phyloP scores from a whole-genome alignment of 2,113 vertebrate species.

The Typhlomys cinereus region DNA sequence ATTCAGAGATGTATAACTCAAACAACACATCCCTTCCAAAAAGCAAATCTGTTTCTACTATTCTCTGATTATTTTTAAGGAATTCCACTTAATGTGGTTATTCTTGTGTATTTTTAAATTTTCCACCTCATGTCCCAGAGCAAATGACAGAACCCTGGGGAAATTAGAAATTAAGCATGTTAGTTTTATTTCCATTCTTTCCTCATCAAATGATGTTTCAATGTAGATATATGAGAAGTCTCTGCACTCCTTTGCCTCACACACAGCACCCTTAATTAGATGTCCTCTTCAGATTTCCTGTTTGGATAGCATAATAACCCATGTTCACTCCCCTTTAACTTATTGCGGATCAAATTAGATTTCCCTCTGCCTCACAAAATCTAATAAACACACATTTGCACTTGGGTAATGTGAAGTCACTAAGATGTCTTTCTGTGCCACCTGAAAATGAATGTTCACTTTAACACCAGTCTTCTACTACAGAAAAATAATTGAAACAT shows the following conservation, averaged over 20 bases:
- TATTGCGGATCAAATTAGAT: background rate
- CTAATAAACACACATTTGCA: background rate
- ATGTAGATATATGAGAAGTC: background rate
- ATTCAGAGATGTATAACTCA: background rate
- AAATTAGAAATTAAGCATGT: conserved; percentile 10
- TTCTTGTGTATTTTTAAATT: background rate
- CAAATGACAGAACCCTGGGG: background rate
- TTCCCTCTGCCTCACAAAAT: background rate
- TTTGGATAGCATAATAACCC: background rate
- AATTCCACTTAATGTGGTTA: background rate
- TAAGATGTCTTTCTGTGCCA: no score
- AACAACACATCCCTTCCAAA: background rate
- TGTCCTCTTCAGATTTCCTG: background rate
- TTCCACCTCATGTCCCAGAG: background rate
- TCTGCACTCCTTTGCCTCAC: background rate
- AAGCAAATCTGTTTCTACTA: background rate
- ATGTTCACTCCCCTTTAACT: background rate
- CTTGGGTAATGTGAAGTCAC: background rate
- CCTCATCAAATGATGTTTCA: background rate
- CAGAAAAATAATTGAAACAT: background rate
- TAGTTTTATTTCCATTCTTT: background rate
- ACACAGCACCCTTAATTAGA: background rate
- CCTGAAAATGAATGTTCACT: background rate
- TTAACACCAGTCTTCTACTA: background rate
- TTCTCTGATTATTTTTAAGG: conserved; percentile 11